Evolutionary conservation across 1,140 invertebrate genomes (phyloP).

Genomic region (Neelides sp.): DNA sequence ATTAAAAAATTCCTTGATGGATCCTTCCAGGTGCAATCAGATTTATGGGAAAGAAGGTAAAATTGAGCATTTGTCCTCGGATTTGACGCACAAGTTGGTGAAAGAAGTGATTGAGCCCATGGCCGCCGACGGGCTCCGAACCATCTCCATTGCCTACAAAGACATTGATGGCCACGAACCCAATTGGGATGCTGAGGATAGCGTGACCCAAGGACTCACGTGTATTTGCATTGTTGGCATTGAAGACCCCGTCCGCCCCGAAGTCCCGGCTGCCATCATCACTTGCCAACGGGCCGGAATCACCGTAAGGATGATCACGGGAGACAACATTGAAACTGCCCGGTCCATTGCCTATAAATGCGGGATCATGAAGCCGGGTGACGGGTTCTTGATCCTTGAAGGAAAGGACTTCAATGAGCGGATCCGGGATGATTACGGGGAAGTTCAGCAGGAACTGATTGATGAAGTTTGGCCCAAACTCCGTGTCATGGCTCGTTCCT

Average conservation of each 20-base stretch:
- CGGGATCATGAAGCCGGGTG: conserved; percentile 46
- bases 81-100: conserved; percentile 42
- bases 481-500: conserved; percentile 50
- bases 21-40: too few relatives aligned
- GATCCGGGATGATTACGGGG: conserved; percentile 42
- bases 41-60: conserved; percentile 41
- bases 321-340: conserved; percentile 56
- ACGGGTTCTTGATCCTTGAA: conserved; percentile 48
- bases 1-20: too few relatives aligned
- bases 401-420: conserved; percentile 51
- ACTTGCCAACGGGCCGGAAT: conserved; percentile 50
- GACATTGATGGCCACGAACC: conserved; percentile 43
- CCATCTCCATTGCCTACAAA: conserved; percentile 47
- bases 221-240: conserved; percentile 49
- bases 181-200: conserved; percentile 50
- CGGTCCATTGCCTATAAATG: conserved; percentile 52
- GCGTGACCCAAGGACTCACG: conserved; percentile 42
- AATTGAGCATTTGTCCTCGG: conserved; percentile 36
- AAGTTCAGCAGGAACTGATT: conserved; percentile 39
- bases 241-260: conserved; percentile 54
- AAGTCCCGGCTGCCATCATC: conserved; percentile 47
- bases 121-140: conserved; percentile 49
- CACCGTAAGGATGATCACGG: conserved; percentile 54
- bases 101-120: conserved; percentile 50
- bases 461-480: conserved; percentile 52